A percentile compares a stretch with the other conserved stretches of the same genome.
Evolutionary conservation across 2,888 invertebrate genomes (phyloP).

Genomic region (Brachypterus glaber): DNA sequence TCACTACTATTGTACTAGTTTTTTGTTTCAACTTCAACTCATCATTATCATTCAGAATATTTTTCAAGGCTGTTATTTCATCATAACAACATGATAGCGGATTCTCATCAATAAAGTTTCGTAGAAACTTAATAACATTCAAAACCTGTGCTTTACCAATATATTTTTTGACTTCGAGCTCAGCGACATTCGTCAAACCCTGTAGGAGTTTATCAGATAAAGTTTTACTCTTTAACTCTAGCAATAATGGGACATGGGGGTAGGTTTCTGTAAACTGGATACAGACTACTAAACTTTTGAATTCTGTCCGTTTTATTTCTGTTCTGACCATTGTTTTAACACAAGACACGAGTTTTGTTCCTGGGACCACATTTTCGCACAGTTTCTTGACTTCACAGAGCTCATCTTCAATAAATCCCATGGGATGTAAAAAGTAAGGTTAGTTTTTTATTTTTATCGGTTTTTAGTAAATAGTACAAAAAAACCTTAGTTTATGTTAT

Average conservation of each 20-base stretch:
- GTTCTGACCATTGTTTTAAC: slow-evolving; percentile 55
- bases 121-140: slow-evolving; percentile 49
- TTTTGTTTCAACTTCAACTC: slow-evolving; percentile 60
- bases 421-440: slow-evolving; percentile 26
- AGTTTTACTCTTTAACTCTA: slow-evolving; percentile 63
- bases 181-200: slow-evolving; percentile 51
- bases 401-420: slow-evolving; percentile 59
- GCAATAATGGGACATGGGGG: slow-evolving; percentile 48
- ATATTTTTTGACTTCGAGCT: slow-evolving; percentile 49
- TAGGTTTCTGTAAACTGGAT: slow-evolving; percentile 58
- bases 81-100: slow-evolving; percentile 63
- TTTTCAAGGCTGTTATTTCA: slow-evolving; percentile 55
- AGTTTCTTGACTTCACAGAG: slow-evolving; percentile 53
- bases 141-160: slow-evolving; percentile 54
- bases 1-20: slow-evolving; percentile 49
- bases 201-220: slow-evolving; percentile 53
- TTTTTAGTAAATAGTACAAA: too few species aligned
- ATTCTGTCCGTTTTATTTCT: slow-evolving; percentile 55
- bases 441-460: too few species aligned
- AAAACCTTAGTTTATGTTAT: too few species aligned
- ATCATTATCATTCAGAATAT: slow-evolving; percentile 42
- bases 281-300: slow-evolving; percentile 54
- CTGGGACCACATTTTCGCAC: slow-evolving; percentile 51
- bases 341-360: slow-evolving; percentile 56
- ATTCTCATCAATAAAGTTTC: slow-evolving; percentile 58